phyloP scores from a whole-genome alignment of 2,113 vertebrate species.

The Panthera leo region DNA sequence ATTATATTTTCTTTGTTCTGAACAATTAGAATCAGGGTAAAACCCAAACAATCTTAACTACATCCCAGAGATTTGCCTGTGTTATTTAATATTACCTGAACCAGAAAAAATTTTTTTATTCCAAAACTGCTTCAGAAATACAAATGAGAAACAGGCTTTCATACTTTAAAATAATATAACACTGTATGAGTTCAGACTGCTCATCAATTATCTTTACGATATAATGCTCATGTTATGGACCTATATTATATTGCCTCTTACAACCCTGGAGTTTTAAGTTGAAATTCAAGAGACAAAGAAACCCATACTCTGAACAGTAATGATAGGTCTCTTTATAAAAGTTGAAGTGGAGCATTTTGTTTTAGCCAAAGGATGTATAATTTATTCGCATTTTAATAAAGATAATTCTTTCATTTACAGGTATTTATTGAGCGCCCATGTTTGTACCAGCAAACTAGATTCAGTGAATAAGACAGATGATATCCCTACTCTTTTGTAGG shows the following conservation, averaged over 20 bases:
- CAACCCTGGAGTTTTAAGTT: background rate
- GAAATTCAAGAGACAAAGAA: conserved; percentile 4
- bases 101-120: background rate
- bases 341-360: background rate
- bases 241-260: background rate
- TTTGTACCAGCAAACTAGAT: background rate
- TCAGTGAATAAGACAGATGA: background rate
- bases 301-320: background rate
- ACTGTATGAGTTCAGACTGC: conserved; percentile 28
- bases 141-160: conserved; percentile 61
- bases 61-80: background rate
- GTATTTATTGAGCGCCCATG: background rate
- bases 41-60: conserved; percentile 38
- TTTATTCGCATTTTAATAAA: conserved; percentile 5
- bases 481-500: background rate
- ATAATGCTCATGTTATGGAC: background rate
- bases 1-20: conserved; percentile 52
- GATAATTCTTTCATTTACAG: background rate
- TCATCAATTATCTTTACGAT: conserved; percentile 3
- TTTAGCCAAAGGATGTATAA: background rate
- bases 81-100: conserved; percentile 54
- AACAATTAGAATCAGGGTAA: conserved; percentile 28
- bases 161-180: conserved; percentile 56
- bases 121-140: conserved; percentile 41
- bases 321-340: background rate